A percentile compares a stretch with the other conserved stretches of the same genome.
Conservation (phyloP, 2,797 vertebrate species). For the Somateria mollissima region DNA sequence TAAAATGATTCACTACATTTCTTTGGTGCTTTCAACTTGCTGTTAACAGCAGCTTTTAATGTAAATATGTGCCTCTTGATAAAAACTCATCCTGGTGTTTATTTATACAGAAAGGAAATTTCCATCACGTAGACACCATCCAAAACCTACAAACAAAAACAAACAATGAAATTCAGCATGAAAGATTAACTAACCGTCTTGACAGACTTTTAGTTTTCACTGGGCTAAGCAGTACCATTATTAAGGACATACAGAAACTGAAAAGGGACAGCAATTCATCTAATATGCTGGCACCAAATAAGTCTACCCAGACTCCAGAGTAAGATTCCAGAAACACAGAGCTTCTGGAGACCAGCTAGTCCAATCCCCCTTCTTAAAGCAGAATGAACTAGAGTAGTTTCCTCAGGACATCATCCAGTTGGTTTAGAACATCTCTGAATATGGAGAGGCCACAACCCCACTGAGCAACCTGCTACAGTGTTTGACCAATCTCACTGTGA, state of each 20-base stretch:
- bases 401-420: neutral
- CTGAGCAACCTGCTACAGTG: neutral
- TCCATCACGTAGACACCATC: neutral
- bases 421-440: neutral
- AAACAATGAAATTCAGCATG: neutral
- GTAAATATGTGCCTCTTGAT: neutral
- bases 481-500: neutral
- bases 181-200: neutral
- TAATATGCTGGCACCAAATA: neutral
- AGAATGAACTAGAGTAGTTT: neutral
- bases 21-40: neutral
- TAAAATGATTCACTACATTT: neutral
- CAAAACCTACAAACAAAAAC: neutral
- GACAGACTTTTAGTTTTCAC: neutral
- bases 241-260: neutral
- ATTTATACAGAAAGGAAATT: neutral
- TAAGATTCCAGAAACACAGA: neutral
- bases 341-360: too few relatives aligned
- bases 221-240: neutral
- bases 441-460: neutral
- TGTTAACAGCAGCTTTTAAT: neutral
- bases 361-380: too few relatives aligned
- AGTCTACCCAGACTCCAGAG: neutral
- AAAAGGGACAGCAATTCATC: neutral
- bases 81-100: neutral